These are phyloP conservation scores for Anthopleura xanthogrammica DNA, from an alignment of 92 coral and sea anemone species.

Conservation along the genomic window DNA sequence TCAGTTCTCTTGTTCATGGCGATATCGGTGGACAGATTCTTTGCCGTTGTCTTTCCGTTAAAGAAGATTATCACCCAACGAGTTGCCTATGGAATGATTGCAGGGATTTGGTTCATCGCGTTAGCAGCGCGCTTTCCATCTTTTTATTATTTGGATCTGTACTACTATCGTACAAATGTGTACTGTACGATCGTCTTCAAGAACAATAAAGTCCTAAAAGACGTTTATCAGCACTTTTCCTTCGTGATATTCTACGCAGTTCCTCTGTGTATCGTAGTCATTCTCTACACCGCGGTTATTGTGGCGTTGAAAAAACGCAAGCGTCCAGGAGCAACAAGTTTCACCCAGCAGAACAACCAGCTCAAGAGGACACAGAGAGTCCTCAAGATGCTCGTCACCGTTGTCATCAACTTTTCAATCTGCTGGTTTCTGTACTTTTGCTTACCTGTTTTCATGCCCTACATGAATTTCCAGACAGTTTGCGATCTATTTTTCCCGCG, in stretches of 20 bases:
- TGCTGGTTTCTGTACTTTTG: constrained; percentile 65
- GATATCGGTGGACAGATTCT: constrained; percentile 58
- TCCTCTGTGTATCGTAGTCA: constrained; percentile 48
- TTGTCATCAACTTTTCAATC: constrained; percentile 46
- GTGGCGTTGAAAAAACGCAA: constrained; percentile 50
- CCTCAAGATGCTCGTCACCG: constrained; percentile 50
- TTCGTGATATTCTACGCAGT: constrained; percentile 59
- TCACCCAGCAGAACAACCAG: constrained; percentile 33
- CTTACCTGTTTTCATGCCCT: constrained; percentile 25
- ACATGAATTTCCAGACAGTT: constrained; percentile 13
- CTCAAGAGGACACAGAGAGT: constrained; percentile 55
- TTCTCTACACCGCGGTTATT: constrained; percentile 47
- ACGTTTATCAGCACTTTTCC: constrained; percentile 24
- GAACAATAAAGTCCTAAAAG: constrained; percentile 11
- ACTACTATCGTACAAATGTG: constrained; percentile 10
- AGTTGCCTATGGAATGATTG: constrained; percentile 37
- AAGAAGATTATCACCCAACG: constrained; percentile 43
- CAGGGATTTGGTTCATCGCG: constrained; percentile 54
- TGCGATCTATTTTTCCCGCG: constrained; percentile 40
- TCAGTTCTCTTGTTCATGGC: constrained; percentile 57
- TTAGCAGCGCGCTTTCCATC: constrained; percentile 48
- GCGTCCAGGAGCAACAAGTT: constrained; percentile 46
- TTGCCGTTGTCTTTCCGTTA: constrained; percentile 57
- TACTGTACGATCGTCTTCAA: constrained; percentile 31
- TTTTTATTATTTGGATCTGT: constrained; percentile 42